Percentiles rank a stretch among this genome's conserved stretches.
Evolutionary conservation across 1,140 invertebrate genomes (phyloP).

Genomic region (Tetramorium simillimum): DNA sequence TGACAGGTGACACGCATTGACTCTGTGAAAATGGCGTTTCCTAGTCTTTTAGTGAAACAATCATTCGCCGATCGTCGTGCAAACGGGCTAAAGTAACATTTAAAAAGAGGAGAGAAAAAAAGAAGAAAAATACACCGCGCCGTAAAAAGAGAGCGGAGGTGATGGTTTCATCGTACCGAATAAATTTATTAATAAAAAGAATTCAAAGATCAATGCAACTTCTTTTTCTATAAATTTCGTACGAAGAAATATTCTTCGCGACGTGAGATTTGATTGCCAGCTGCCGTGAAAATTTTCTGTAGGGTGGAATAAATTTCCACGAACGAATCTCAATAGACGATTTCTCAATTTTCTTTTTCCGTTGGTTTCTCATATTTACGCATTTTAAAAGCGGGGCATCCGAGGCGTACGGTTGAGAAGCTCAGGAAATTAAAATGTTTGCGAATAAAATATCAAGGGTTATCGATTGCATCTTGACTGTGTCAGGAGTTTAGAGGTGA

Average conservation of each 20-base stretch:
- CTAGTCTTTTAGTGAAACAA: constrained; percentile 37
- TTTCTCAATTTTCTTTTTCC: constrained; percentile 48
- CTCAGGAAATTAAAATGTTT: constrained; percentile 75
- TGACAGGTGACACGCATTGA: constrained; percentile 71
- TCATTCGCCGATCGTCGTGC: constrained; percentile 20
- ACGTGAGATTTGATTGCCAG: constrained; percentile 35
- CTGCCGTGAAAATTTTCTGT: constrained; percentile 12
- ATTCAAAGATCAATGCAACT: background rate
- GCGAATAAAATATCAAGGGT: constrained; percentile 72
- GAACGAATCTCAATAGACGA: constrained; percentile 23
- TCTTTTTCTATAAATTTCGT: constrained; percentile 1
- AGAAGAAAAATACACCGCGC: background rate
- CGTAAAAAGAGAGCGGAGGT: constrained; percentile 16
- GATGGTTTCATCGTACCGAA: background rate
- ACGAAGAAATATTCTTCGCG: constrained; percentile 3
- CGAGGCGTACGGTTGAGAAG: background rate
- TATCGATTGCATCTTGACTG: constrained; percentile 75
- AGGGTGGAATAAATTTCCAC: constrained; percentile 35
- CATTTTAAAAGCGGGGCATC: constrained; percentile 45
- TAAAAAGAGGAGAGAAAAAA: constrained; percentile 30
- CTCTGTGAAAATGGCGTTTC: constrained; percentile 21
- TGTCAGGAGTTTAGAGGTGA: constrained; percentile 73
- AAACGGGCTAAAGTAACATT: constrained; percentile 40
- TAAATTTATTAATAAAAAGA: background rate
- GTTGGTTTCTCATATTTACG: constrained; percentile 49